phyloP scores from a whole-genome alignment of 2,797 vertebrate genomes.

The Ataeniobius toweri region DNA sequence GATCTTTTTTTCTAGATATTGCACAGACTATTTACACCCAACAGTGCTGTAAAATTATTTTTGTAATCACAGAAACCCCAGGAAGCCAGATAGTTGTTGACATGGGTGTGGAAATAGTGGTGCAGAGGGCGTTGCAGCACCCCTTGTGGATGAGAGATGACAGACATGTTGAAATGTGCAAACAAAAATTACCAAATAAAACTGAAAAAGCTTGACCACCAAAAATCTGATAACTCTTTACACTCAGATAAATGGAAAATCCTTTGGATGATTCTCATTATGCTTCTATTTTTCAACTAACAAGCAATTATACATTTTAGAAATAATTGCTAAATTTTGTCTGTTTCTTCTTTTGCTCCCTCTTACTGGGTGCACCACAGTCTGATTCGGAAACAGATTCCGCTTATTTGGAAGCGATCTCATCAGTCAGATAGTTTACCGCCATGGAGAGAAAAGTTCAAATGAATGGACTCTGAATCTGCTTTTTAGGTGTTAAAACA shows the following conservation, averaged over 20 bases:
- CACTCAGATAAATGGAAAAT: not conserved
- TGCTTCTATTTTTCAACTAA: not conserved
- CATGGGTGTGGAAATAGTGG: not conserved
- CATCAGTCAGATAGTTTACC: not conserved
- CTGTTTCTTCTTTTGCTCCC: not conserved
- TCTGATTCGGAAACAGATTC: not conserved
- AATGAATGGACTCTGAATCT: not conserved
- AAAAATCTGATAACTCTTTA: not conserved
- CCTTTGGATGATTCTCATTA: not conserved
- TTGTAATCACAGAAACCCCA: not conserved
- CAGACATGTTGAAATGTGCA: not conserved
- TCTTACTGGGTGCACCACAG: not conserved
- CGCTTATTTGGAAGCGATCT: not conserved
- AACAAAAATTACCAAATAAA: not conserved
- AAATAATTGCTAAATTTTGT: not conserved
- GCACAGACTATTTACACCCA: not conserved
- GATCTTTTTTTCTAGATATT: not conserved
- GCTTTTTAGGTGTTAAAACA: not conserved
- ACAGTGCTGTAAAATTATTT: not conserved
- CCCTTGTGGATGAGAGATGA: not conserved
- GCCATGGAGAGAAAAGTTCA: not conserved
- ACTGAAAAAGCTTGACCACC: not conserved
- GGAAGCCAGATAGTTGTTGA: not conserved
- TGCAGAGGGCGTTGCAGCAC: not conserved
- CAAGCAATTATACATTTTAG: not conserved